Conservation (phyloP, 2,888 invertebrate genomes). For the Calliphora vomitoria region DNA sequence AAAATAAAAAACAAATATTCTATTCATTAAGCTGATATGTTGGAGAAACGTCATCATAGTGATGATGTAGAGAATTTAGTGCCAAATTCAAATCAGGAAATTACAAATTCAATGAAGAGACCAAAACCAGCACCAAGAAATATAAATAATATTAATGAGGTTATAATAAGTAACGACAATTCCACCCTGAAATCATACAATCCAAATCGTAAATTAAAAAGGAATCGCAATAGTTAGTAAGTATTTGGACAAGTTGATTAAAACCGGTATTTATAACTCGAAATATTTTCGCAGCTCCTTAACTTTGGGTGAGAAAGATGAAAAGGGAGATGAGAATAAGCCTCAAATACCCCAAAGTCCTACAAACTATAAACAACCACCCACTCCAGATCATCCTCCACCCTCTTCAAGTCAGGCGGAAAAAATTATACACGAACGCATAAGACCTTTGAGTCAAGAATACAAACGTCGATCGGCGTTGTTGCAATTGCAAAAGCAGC, state of each 20-base stretch:
- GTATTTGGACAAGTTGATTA: constrained; percentile 49
- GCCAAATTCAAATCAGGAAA: constrained; percentile 79
- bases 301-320: constrained; percentile 76
- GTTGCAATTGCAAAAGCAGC: constrained; percentile 79
- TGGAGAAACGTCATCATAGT: constrained; percentile 79
- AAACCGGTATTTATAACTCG: neutral
- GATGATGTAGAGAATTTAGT: constrained; percentile 78
- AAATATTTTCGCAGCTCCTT: constrained; percentile 75
- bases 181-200: constrained; percentile 83
- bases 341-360: constrained; percentile 90
- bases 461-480: constrained; percentile 80
- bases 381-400: constrained; percentile 97
- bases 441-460: constrained; percentile 95
- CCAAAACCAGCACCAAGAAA: constrained; percentile 81
- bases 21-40: constrained; percentile 77
- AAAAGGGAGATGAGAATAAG: constrained; percentile 83
- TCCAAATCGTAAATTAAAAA: constrained; percentile 83
- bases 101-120: constrained; percentile 80
- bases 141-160: constrained; percentile 77
- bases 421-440: constrained; percentile 94
- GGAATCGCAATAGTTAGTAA: constrained; percentile 83
- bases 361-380: constrained; percentile 95
- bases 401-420: constrained; percentile 95
- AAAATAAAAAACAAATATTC: neutral
- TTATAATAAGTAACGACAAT: constrained; percentile 79